A percentile compares a stretch with the other conserved stretches of the same genome.
Conservation (phyloP, 2,113 vertebrate species). For the Zingel zingel region DNA sequence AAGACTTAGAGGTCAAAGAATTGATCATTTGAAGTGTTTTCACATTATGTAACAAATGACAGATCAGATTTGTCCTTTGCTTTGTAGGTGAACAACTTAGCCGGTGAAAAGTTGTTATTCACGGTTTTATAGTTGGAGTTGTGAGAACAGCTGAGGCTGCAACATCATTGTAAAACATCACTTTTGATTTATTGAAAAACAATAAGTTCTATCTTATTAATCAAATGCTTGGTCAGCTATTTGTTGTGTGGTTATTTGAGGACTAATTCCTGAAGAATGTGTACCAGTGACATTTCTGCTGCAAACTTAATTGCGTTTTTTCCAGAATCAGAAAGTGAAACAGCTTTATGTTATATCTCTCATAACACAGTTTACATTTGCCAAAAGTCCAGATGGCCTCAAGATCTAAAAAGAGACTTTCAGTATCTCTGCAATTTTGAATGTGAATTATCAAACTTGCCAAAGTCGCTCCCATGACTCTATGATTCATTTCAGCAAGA, state of each 20-base stretch:
- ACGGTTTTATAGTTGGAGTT: background rate
- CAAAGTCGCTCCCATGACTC: background rate
- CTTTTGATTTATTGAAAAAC: background rate
- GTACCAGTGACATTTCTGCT: background rate
- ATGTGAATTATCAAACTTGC: conserved; percentile 30
- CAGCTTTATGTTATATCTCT: conserved; percentile 23
- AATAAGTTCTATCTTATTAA: background rate
- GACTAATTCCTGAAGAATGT: conserved; percentile 18
- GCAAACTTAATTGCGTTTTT: conserved; percentile 14
- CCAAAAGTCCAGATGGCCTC: conserved; percentile 39
- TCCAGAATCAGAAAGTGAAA: conserved; percentile 27
- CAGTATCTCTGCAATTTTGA: conserved; percentile 16
- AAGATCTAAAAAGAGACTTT: conserved; percentile 19
- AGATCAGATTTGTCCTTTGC: conserved; percentile 3
- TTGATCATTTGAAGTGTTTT: conserved; percentile 26
- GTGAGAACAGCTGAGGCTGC: background rate
- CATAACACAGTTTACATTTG: conserved; percentile 33
- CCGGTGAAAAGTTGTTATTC: conserved; percentile 2
- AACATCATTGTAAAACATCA: background rate
- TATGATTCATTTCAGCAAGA: conserved; percentile 5
- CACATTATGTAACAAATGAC: conserved; percentile 5
- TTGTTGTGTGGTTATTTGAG: background rate
- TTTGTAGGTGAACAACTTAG: background rate
- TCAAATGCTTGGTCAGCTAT: conserved; percentile 6
- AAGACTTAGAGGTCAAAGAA: conserved; percentile 21